phyloP scores from a whole-genome alignment of 2,888 invertebrate genomes.

The Drosophila trichaetosa region DNA sequence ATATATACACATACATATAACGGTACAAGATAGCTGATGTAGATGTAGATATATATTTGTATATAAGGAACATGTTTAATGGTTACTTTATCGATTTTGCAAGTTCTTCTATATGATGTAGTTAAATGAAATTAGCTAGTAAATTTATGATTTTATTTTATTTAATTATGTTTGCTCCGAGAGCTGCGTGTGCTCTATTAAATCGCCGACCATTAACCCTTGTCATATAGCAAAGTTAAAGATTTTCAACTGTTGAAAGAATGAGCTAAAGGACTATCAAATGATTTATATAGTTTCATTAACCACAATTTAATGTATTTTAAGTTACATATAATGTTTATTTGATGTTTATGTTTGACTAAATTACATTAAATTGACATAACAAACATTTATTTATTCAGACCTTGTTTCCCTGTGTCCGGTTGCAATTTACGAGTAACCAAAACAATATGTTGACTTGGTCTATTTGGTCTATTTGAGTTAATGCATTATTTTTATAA shows the following conservation, averaged over 20 bases:
- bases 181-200: slow-evolving; percentile 21
- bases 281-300: not conserved
- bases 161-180: slow-evolving; percentile 42
- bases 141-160: slow-evolving; percentile 75
- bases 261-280: not conserved
- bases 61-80: slow-evolving; percentile 51
- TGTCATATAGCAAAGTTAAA: not conserved
- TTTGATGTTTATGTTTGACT: not conserved
- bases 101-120: slow-evolving; percentile 13
- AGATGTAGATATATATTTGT: not conserved
- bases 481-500: slow-evolving; percentile 21
- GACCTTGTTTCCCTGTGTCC: slow-evolving; percentile 2
- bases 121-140: slow-evolving; percentile 26
- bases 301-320: not conserved
- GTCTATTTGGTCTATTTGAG: slow-evolving; percentile 1
- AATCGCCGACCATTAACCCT: slow-evolving; percentile 4
- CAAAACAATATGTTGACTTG: slow-evolving; percentile 15
- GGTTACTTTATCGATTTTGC: slow-evolving; percentile 67
- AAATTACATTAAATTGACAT: too few relatives aligned
- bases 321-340: not conserved
- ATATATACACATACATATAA: slow-evolving; percentile 12
- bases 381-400: not conserved
- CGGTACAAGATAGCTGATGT: not conserved
- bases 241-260: not conserved
- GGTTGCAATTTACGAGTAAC: slow-evolving; percentile 35